Evolutionary conservation across 2,113 vertebrate species (phyloP), one percentile per base, ranked within the genome.

Genomic region (Fulica atra): DNA sequence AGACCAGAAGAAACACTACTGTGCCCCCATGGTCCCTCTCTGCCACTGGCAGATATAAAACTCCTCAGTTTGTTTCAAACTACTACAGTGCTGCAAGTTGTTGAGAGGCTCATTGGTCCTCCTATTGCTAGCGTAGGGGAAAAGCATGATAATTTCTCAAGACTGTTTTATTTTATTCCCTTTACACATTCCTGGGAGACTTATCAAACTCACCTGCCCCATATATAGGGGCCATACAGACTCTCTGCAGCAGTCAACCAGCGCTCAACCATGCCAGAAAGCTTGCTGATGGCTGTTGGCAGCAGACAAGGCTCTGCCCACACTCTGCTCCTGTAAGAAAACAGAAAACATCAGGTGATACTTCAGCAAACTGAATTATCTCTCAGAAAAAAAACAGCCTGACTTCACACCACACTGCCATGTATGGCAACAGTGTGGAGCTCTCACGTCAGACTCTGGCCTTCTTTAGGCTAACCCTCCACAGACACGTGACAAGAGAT

Each of bases 281-380:
- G 98, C 87, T 99, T 99, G 97, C 98, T 98, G 92, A 99, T 99
- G 6, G 99, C 99, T 40, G 98, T 99, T 33, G 98, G 97, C 96
- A 99, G 89, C 84, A 99, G 98, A 88, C 99, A 99, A 2, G 99
- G 99, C 97, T 99, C 99, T 8, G 99, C 99, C 99, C 99, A 99
- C 89, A 99, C 99, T 15, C 99, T 98, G 95, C 99, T 99, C 98
- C 99, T 99, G 91, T 95, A 68, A 83, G 54, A 59, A 81, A 86
- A 82, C 10, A 78, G 64, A 63, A 94, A 95, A 97, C 86, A 76
- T 96, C 91, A 91, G 91, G 83, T 92, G 91, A 95, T 94, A 81
- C 36, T 92, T 96, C 83, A 77, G 94, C 71, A 95, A 96, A 96
- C 89, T 79, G 74, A 93, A 91, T 96, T 96, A 93, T 94, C 95